These are phyloP conservation scores for Amphipyra berbera DNA, from an alignment of 2,888 invertebrate genomes.

Conservation along the genomic window DNA sequence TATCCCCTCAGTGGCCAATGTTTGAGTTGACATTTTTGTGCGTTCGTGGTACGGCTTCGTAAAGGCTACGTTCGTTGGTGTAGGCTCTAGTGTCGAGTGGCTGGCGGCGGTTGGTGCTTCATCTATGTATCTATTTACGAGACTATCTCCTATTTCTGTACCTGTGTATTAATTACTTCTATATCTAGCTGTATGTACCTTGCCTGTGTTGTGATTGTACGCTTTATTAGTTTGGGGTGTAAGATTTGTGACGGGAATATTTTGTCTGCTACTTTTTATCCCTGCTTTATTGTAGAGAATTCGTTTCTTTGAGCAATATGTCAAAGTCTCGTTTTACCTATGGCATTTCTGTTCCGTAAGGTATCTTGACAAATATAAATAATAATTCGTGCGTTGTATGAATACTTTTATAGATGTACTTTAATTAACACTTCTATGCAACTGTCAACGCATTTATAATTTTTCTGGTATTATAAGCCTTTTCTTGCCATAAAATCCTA, in stretches of 20 bases:
- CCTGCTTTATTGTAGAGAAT: conserved; percentile 22
- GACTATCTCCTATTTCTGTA: conserved; percentile 74
- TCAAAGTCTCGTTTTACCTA: neutral
- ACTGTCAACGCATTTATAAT: no score
- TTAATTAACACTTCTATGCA: no score
- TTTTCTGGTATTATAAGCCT: no score
- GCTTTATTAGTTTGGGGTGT: conserved; percentile 59
- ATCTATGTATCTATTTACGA: conserved; percentile 82
- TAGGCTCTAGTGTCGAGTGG: conserved; percentile 78
- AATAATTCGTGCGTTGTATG: no score
- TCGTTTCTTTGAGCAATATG: conserved; percentile 1
- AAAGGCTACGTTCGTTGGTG: conserved; percentile 79
- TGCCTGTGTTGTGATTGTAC: conserved; percentile 84
- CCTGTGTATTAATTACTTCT: conserved; percentile 79
- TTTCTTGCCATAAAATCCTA: no score
- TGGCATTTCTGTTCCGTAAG: no score
- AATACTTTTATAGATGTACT: no score
- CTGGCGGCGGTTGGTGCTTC: conserved; percentile 89
- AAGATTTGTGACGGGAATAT: conserved; percentile 28
- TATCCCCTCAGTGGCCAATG: conserved; percentile 10
- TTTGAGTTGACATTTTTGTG: conserved; percentile 56
- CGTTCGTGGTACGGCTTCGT: conserved; percentile 60
- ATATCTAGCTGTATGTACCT: conserved; percentile 76
- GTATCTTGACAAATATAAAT: no score
- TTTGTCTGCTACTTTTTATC: conserved; percentile 14